Evolutionary conservation across 2,888 invertebrate genomes (phyloP), one percentile per base, ranked within the genome.

Genomic region (Chymomyza caudatula): DNA sequence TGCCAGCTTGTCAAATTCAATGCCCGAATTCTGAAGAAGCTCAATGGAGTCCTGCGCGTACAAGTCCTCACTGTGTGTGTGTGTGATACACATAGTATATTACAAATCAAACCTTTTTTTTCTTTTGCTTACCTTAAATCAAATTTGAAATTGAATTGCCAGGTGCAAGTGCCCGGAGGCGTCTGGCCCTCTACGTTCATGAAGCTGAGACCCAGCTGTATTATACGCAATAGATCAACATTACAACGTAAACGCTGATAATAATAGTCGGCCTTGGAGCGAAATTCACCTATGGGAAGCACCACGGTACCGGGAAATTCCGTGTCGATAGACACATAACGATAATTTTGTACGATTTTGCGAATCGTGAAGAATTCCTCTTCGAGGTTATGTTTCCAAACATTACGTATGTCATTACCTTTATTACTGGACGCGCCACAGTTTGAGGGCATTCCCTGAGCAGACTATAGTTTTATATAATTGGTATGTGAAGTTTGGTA

Each of bases 111-210:
- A 43, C 0, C 42, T 23, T 37, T 29, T 20, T n/a, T 5, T n/a
- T 13, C 42, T 19, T 13, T 5, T 20, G 92, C 95, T 94, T 93
- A 98, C 97, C 95, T 95, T 77, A 99, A 92, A 91, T 97, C 98
- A 88, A 99, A 99, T 92, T 98, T 98, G 91, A 99, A 99, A 92
- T 99, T 99, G 90, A 99, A 99, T 91, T 99, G 99, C 98, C 99
- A 99, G 49, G 99, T 99, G 59, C 96, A 96, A 88, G 94, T 96
- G 44, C 96, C 97, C 20, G 95, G 94, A 25, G 98, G 97, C 55
- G 97, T 96, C 91, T 97, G 96, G 53, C 99, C 99, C 90, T 96
- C 96, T 89, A 99, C 98, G 92, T 99, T 97, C 92, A 98, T 94
- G 91, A 99, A 98, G 65, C 99, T 98, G 65, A 99, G 93, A 73